Conservation (phyloP, 2,888 invertebrate genomes). For the Lepetodrilus schrolli region DNA sequence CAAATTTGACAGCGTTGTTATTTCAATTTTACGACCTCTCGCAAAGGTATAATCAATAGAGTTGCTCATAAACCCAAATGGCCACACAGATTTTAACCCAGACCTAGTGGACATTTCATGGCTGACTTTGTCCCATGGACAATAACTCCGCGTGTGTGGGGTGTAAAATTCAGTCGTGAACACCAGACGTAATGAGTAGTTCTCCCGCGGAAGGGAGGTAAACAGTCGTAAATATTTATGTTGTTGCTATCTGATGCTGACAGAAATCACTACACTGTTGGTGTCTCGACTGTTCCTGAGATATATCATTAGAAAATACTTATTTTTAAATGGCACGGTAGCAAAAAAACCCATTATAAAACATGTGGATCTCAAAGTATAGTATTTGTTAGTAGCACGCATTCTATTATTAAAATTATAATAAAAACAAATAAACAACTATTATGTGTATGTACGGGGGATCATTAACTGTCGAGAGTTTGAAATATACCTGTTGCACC, state of each 20-base stretch:
- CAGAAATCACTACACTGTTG: too few species aligned
- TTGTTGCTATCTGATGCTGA: neutral
- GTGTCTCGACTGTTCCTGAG: too few species aligned
- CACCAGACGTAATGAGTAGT: neutral
- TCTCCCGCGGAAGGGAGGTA: neutral
- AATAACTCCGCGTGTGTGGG: conserved; percentile 5
- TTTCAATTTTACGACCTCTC: conserved; percentile 5
- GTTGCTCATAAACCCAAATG: conserved; percentile 6
- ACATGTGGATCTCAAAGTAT: too few species aligned
- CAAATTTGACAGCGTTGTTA: conserved; percentile 23
- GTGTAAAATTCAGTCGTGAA: neutral
- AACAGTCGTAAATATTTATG: conserved; percentile 18
- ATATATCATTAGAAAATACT: too few species aligned
- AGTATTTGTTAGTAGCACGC: too few species aligned
- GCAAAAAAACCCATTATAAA: too few species aligned
- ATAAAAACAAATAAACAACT: too few species aligned
- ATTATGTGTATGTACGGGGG: too few species aligned
- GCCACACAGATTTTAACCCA: conserved; percentile 18
- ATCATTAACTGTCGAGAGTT: too few species aligned
- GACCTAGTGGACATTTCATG: neutral
- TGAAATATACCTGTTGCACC: too few species aligned
- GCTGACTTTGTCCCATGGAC: neutral
- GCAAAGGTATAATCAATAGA: conserved; percentile 18
- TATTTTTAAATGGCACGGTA: too few species aligned
- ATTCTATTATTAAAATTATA: too few species aligned